Conservation (phyloP, 2,113 vertebrate genomes). For the Corvus hawaiiensis region DNA sequence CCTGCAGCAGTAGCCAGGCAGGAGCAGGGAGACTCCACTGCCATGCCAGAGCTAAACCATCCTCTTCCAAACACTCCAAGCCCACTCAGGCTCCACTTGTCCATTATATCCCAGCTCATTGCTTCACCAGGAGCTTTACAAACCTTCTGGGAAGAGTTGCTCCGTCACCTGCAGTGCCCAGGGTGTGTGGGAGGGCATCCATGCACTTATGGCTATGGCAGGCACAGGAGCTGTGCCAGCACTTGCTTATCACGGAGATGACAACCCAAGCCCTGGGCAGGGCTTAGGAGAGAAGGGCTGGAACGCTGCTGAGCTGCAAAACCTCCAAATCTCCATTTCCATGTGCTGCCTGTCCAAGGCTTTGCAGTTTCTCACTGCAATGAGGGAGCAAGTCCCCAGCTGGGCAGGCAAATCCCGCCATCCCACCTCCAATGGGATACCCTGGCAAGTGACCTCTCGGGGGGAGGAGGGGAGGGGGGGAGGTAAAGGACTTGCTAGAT, state of each 20-base stretch:
- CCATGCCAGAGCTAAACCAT: not conserved
- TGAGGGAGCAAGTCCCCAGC: not conserved
- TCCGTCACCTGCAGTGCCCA: not conserved
- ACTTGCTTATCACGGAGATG: not conserved
- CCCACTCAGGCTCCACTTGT: not conserved
- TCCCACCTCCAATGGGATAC: not conserved
- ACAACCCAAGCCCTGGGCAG: not conserved
- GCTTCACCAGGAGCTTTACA: not conserved
- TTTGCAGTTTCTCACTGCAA: not conserved
- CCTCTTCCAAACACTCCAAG: not conserved
- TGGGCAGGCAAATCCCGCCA: not conserved
- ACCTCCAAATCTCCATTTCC: not conserved
- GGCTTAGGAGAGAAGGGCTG: not conserved
- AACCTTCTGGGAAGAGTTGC: not conserved
- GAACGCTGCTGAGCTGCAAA: not conserved
- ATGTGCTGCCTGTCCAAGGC: not conserved
- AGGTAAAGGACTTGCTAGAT: not conserved
- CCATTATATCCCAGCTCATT: too few species aligned
- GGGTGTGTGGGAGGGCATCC: not conserved
- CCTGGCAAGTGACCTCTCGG: not conserved
- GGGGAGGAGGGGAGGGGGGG: too few species aligned
- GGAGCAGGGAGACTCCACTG: not conserved
- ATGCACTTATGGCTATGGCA: fast-evolving
- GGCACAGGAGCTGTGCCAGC: not conserved
- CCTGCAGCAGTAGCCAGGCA: not conserved